Evolutionary conservation across 2,888 invertebrate species (phyloP), one percentile per base, ranked within the genome.

Genomic region (Cyaniris semiargus): DNA sequence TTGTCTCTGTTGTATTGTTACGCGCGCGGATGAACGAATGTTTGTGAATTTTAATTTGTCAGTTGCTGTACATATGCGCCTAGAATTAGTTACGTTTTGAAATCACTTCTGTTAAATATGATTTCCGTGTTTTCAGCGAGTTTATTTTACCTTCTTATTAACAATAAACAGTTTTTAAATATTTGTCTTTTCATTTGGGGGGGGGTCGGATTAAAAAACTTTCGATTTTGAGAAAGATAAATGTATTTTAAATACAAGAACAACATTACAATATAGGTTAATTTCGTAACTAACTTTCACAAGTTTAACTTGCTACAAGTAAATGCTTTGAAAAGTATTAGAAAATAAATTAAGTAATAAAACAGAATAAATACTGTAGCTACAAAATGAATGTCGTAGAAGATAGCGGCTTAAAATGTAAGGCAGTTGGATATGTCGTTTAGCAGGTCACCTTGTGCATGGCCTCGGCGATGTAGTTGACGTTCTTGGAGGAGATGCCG

Each of bases 401-500:
- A 75, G 66, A 66, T 77, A 78, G 66, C 66, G 74, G 79, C 76
- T 80, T 44, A 77, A 78, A 77, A 70, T 77, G 76, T 80, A 80
- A 79, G 81, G 81, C 80, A 80, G 79, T 80, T 83, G 79, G 83
- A 83, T 80, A 81, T 82, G 80, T 78, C 76, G 79, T 83, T 94
- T 95, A 96, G 83, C 97, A 96, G 18, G 98, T 97, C 81, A 99
- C 98, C 91, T 96, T 95, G 89, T 99, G 98, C 83, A 99, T 98
- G 79, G 97, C 98, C 81, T 97, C 95, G 1, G 99, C 99, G 80
- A 99, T 94, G 89, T 99, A 99, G 81, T 96, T 96, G 0, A 99
- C 99, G 93, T 99, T 99, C 88, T 97, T 97, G 3, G 98, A 97
- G 1, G 98, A 97, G 7, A 99, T 96, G 77, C 99, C 99, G 78